Conservation (phyloP, 1,140 invertebrate species). For the Brachystomella parvula region DNA sequence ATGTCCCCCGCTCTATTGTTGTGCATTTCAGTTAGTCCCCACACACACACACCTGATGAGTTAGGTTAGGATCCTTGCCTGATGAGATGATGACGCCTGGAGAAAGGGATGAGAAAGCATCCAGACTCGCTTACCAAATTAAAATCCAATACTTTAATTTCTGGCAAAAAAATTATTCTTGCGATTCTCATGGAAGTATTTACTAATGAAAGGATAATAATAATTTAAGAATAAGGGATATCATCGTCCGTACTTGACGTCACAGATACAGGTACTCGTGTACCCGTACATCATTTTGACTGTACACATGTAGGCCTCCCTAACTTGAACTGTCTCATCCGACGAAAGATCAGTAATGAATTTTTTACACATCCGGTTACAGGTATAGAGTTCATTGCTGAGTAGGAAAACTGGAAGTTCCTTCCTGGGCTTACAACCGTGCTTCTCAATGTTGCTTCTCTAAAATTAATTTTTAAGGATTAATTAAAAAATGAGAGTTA, state of each 20-base stretch:
- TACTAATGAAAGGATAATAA: no score
- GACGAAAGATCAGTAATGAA: background rate
- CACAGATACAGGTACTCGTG: background rate
- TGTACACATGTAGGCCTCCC: background rate
- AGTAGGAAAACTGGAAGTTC: background rate
- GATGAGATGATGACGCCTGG: no score
- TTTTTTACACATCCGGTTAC: background rate
- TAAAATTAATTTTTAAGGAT: background rate
- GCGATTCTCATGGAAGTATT: no score
- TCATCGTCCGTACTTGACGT: background rate
- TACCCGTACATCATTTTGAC: background rate
- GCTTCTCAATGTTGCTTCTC: background rate
- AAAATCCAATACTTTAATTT: no score
- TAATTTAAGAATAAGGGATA: background rate
- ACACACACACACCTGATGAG: no score
- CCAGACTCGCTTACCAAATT: no score
- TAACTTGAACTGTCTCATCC: background rate
- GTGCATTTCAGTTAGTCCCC: no score
- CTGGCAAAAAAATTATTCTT: no score
- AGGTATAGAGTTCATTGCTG: background rate
- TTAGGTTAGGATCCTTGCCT: no score
- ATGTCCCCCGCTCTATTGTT: no score
- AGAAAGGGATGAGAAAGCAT: no score
- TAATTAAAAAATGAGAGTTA: no score
- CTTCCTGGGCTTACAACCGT: background rate